A percentile compares a stretch with the other conserved stretches of the same genome.
Evolutionary conservation across 2,888 invertebrate species (phyloP).

Genomic region (Acholoe squamosa): DNA sequence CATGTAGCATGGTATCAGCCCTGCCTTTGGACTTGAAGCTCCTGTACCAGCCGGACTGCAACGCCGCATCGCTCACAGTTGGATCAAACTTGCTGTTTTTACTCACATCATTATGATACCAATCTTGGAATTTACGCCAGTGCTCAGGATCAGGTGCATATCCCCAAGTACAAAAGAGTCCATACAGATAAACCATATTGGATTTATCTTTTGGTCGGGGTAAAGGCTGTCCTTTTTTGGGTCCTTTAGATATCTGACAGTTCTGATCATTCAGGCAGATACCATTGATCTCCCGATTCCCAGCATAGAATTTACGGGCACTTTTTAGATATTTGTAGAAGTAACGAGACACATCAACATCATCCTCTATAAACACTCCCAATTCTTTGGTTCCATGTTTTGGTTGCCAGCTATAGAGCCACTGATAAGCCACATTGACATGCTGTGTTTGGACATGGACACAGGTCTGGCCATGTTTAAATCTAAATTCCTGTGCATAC

Average conservation of each 20-base stretch:
- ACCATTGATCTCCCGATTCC: not conserved
- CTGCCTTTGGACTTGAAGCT: not conserved
- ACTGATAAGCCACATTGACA: not conserved
- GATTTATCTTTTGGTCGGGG: not conserved
- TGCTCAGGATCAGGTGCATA: not conserved
- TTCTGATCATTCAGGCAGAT: constrained; percentile 13
- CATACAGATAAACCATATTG: not conserved
- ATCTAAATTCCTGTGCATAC: not conserved
- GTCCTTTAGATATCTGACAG: not conserved
- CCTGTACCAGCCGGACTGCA: not conserved
- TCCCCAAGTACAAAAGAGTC: not conserved
- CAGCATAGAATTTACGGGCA: not conserved
- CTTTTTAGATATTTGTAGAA: not conserved
- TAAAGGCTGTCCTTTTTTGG: not conserved
- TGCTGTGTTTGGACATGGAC: not conserved
- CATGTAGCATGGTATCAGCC: not conserved
- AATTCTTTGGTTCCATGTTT: not conserved
- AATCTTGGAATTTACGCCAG: constrained; percentile 21
- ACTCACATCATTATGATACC: not conserved
- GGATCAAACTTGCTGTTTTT: not conserved
- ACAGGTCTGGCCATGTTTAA: not conserved
- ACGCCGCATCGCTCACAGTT: not conserved
- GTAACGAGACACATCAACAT: not conserved
- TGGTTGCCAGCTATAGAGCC: constrained; percentile 16
- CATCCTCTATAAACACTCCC: constrained; percentile 13